phyloP scores from a whole-genome alignment of 2,888 invertebrate genomes.

The Masnerella sp. region DNA sequence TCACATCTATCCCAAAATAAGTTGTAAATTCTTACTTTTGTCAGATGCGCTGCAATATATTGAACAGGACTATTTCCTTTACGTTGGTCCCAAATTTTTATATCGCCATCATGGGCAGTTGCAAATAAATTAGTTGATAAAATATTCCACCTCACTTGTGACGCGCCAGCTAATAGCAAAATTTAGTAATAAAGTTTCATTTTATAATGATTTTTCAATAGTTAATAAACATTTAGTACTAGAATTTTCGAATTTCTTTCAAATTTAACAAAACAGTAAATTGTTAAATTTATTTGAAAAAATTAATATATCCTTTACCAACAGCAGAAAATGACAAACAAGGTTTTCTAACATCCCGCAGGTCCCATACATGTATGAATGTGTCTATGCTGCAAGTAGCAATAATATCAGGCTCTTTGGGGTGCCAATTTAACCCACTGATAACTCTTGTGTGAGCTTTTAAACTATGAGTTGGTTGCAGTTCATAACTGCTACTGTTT shows the following conservation, averaged over 20 bases:
- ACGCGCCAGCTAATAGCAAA: constrained; percentile 89
- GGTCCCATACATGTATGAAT: constrained; percentile 95
- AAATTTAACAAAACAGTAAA: too few species aligned
- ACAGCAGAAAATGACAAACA: constrained; percentile 91
- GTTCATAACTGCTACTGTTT: constrained; percentile 80
- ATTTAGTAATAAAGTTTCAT: too few species aligned
- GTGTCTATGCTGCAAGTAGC: constrained; percentile 97
- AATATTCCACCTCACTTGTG: constrained; percentile 96
- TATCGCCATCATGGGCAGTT: constrained; percentile 96
- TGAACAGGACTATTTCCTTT: constrained; percentile 92
- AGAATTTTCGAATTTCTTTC: too few species aligned
- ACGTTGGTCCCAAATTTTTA: constrained; percentile 96
- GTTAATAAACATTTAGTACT: too few species aligned
- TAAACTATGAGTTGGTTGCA: constrained; percentile 85
- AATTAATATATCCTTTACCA: too few species aligned
- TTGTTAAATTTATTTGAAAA: too few species aligned
- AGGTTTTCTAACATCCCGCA: constrained; percentile 90
- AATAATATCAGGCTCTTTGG: constrained; percentile 85
- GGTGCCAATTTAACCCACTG: constrained; percentile 95
- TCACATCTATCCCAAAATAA: background rate
- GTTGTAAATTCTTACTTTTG: constrained; percentile 77
- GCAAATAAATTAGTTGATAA: constrained; percentile 90
- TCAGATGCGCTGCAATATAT: constrained; percentile 95
- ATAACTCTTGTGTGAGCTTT: constrained; percentile 91
- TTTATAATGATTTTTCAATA: background rate